These are phyloP conservation scores for Embiotoca jacksoni DNA, from an alignment of 2,113 vertebrate genomes.

Conservation along the genomic window DNA sequence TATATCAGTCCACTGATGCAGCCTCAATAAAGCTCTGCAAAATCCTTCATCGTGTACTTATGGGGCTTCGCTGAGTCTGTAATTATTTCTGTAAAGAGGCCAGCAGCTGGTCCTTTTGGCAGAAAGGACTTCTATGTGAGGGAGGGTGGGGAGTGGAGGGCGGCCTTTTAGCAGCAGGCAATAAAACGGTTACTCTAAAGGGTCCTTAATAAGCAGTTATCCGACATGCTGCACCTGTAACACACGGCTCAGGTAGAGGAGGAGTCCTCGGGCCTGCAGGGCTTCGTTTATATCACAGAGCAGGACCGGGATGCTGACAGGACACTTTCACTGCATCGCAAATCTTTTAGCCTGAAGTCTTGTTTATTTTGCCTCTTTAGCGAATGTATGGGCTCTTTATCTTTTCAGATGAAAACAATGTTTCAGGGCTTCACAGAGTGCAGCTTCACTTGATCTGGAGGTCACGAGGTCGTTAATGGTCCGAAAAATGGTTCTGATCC, in stretches of 20 bases:
- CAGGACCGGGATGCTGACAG: not conserved
- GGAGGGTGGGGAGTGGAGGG: not conserved
- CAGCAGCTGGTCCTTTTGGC: conserved; percentile 60
- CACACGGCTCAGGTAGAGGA: not conserved
- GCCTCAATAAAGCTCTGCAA: conserved; percentile 53
- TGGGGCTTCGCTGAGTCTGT: conserved; percentile 54
- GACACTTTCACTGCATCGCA: not conserved
- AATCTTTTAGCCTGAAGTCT: not conserved
- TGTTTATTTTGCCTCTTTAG: not conserved
- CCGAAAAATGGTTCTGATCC: no score
- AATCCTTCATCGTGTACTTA: conserved; percentile 72
- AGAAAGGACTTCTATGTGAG: conserved; percentile 60
- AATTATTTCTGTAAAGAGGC: conserved; percentile 70
- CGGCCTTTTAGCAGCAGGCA: conserved; percentile 61
- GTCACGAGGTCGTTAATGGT: not conserved
- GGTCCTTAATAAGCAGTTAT: conserved; percentile 42
- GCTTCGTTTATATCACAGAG: not conserved
- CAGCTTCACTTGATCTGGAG: not conserved
- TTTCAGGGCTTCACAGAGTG: not conserved
- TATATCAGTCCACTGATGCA: conserved; percentile 63
- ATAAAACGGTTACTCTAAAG: conserved; percentile 55
- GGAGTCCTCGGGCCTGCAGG: no score
- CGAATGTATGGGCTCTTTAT: not conserved
- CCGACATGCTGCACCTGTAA: conserved; percentile 59
- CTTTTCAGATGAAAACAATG: not conserved